Conservation (phyloP, 2,113 vertebrate species). For the Montifringilla adamsi region DNA sequence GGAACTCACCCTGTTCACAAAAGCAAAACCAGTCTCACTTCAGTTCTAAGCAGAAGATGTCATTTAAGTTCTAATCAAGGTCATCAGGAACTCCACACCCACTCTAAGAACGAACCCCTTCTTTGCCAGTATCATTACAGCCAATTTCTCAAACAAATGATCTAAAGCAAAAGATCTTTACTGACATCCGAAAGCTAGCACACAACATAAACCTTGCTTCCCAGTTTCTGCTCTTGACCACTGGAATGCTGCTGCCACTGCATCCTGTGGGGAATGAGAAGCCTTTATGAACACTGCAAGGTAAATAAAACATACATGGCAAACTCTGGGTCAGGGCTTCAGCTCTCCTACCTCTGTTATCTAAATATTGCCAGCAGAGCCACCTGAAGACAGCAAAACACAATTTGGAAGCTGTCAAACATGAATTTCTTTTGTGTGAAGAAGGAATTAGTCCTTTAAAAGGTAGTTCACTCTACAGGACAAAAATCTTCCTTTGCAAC, state of each 20-base stretch:
- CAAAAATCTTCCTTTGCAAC: neutral
- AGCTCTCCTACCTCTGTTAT: neutral
- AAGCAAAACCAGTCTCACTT: neutral
- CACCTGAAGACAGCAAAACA: neutral
- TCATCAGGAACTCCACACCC: neutral
- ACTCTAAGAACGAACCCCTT: neutral
- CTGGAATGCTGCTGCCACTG: neutral
- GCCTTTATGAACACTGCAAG: neutral
- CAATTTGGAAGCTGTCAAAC: neutral
- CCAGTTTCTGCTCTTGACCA: neutral
- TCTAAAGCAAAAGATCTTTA: neutral
- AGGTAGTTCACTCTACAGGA: neutral
- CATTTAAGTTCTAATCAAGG: neutral
- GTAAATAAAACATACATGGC: neutral
- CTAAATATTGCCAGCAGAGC: neutral
- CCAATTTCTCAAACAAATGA: neutral
- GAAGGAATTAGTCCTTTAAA: neutral
- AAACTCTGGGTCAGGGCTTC: neutral
- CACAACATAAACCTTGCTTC: neutral
- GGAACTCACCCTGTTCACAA: neutral
- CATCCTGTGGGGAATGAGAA: neutral
- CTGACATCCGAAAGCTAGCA: neutral
- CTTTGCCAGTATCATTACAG: neutral
- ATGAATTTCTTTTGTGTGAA: neutral
- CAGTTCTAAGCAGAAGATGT: neutral